These are phyloP conservation scores for Protobothrops flavoviridis DNA, from an alignment of 2,113 vertebrate species.

Conservation along the genomic window DNA sequence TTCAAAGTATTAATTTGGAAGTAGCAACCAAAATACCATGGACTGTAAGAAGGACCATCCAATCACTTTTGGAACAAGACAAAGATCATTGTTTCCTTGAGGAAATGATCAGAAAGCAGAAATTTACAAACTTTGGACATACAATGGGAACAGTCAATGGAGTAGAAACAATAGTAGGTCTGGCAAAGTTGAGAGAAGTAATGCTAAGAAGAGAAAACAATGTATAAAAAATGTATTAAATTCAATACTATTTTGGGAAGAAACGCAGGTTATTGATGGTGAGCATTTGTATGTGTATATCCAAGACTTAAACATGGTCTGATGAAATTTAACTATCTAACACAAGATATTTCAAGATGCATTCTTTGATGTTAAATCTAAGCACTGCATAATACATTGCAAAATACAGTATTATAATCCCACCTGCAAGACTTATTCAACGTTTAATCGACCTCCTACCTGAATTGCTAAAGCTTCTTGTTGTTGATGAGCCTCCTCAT, in stretches of 20 bases:
- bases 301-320: background rate
- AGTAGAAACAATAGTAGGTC: background rate
- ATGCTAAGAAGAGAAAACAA: background rate
- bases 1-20: background rate
- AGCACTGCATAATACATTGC: background rate
- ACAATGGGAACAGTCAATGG: background rate
- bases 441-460: constrained; percentile 59
- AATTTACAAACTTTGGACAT: background rate
- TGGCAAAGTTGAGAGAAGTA: background rate
- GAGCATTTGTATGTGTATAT: background rate
- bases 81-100: background rate
- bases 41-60: background rate
- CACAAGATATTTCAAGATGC: background rate
- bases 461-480: constrained; percentile 90
- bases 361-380: background rate
- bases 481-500: constrained; percentile 88
- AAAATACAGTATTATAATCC: background rate
- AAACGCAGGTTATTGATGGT: background rate
- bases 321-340: background rate
- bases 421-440: background rate
- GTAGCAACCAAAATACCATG: background rate
- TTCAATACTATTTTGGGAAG: background rate
- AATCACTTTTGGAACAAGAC: background rate
- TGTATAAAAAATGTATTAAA: background rate
- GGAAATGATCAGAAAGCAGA: background rate